A percentile compares a stretch with the other conserved stretches of the same genome.
Conservation (phyloP, 2,113 vertebrate species). For the Eleginops maclovinus region DNA sequence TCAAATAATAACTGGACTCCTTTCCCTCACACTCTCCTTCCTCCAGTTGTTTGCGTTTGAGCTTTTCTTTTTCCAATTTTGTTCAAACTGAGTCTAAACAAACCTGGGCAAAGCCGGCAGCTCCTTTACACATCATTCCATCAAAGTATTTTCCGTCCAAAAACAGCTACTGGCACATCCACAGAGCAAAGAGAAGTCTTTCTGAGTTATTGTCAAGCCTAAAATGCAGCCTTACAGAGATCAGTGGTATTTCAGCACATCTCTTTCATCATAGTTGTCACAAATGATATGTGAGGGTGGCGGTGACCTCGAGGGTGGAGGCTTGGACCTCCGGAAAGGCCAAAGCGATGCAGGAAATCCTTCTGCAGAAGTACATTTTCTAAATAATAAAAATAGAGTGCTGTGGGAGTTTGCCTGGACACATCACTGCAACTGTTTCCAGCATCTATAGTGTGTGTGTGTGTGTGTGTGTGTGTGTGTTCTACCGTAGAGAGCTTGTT, state of each 20-base stretch:
- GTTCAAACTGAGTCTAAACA: constrained; percentile 6
- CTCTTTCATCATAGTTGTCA: constrained; percentile 35
- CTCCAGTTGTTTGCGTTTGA: constrained; percentile 19
- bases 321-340: not conserved
- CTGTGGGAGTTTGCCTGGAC: not conserved
- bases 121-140: constrained; percentile 4
- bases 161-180: constrained; percentile 19
- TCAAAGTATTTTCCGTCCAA: constrained; percentile 27
- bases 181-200: not conserved
- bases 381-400: not conserved
- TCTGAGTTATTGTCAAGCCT: not conserved
- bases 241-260: constrained; percentile 12
- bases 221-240: constrained; percentile 15
- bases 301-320: constrained; percentile 13
- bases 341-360: not conserved
- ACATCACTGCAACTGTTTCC: not conserved
- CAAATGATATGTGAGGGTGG: constrained; percentile 18
- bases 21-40: not conserved
- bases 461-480: not conserved
- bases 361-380: not conserved
- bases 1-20: not conserved
- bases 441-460: not conserved
- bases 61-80: not conserved
- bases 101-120: constrained; percentile 13
- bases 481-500: not conserved